Evolutionary conservation across 2,888 invertebrate species (phyloP).

Genomic region (Octonoba sinensis): DNA sequence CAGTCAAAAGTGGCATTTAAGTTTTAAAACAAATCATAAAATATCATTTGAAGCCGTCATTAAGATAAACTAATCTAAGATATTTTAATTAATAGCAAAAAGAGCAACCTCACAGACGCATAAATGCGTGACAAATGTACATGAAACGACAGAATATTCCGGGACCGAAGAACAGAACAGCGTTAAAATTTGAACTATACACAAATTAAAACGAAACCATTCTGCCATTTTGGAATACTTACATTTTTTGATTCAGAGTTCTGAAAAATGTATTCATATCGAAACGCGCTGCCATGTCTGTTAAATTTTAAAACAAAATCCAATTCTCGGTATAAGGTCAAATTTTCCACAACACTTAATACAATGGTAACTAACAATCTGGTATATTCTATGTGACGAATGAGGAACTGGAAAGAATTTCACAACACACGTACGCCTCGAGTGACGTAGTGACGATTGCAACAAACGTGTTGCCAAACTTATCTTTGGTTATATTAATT

Average conservation of each 20-base stretch:
- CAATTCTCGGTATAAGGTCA: not conserved
- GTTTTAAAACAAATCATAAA: no score
- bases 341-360: not conserved
- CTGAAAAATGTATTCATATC: slow-evolving; percentile 33
- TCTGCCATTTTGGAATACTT: slow-evolving; percentile 49
- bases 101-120: no score
- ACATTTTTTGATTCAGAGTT: slow-evolving; percentile 31
- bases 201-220: slow-evolving; percentile 1
- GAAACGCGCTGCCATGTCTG: slow-evolving; percentile 5
- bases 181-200: no score
- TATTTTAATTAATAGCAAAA: no score
- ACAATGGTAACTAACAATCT: slow-evolving; percentile 11
- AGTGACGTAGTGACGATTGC: slow-evolving; percentile 4
- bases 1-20: no score
- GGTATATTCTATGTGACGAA: slow-evolving; percentile 45
- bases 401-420: slow-evolving; percentile 13
- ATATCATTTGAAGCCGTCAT: no score
- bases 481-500: no score
- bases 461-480: slow-evolving; percentile 1
- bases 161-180: no score
- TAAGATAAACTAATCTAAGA: no score
- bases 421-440: slow-evolving; percentile 11
- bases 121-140: no score
- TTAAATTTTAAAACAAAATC: not conserved
- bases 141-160: no score